Evolutionary conservation across 1,140 invertebrate genomes (phyloP).

Genomic region (Diachasmimorpha longicaudata): DNA sequence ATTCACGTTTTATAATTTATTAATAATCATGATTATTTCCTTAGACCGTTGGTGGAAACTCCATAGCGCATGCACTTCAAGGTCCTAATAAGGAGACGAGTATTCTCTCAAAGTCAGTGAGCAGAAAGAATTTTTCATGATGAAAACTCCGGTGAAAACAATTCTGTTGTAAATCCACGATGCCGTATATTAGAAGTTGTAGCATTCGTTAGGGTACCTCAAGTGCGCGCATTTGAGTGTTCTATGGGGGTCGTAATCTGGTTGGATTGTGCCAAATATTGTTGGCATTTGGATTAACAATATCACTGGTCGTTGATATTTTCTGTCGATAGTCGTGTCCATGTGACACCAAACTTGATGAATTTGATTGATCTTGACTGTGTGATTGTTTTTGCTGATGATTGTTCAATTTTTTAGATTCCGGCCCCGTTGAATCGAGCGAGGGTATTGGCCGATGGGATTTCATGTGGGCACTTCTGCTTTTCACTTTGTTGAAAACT

Average conservation of each 20-base stretch:
- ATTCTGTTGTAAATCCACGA: not conserved
- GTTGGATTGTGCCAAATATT: conserved; percentile 54
- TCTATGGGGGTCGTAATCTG: conserved; percentile 60
- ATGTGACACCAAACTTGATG: conserved; percentile 29
- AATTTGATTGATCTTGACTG: conserved; percentile 32
- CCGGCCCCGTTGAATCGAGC: conserved; percentile 60
- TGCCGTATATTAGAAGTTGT: not conserved
- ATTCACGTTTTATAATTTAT: conserved; percentile 4
- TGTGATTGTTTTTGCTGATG: conserved; percentile 38
- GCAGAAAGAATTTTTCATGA: not conserved
- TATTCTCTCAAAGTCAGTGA: not conserved
- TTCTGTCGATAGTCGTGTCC: conserved; percentile 37
- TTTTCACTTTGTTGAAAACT: conserved; percentile 97
- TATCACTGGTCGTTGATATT: conserved; percentile 32
- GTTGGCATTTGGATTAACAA: conserved; percentile 30
- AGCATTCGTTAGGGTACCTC: conserved; percentile 62
- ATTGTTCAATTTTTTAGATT: conserved; percentile 53
- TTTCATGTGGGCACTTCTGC: conserved; percentile 98
- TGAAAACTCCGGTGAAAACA: not conserved
- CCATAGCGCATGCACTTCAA: not conserved
- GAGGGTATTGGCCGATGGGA: conserved; percentile 79
- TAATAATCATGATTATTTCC: not conserved
- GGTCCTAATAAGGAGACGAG: not conserved
- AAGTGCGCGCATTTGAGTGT: conserved; percentile 50
- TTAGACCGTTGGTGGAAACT: conserved; percentile 16